Evolutionary conservation across 2,797 vertebrate genomes (phyloP).

Genomic region (Sparus aurata): DNA sequence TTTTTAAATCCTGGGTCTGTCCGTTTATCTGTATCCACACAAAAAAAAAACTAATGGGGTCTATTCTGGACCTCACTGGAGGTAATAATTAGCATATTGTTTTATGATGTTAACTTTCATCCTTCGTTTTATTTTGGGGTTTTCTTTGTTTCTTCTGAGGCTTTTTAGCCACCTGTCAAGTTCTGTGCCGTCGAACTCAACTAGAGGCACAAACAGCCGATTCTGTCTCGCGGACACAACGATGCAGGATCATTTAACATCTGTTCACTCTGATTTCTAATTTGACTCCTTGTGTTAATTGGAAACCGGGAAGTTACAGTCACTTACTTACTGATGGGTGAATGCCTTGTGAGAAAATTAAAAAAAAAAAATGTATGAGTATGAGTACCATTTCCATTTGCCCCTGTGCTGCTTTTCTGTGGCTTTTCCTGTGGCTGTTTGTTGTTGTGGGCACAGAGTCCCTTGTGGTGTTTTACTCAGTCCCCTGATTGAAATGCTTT

Average conservation of each 20-base stretch:
- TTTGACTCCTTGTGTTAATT: neutral
- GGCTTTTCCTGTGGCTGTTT: neutral
- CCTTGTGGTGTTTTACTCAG: slow-evolving; percentile 14
- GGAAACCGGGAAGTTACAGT: neutral
- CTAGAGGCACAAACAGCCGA: neutral
- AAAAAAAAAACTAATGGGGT: too few relatives aligned
- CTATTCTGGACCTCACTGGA: too few relatives aligned
- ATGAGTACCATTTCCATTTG: neutral
- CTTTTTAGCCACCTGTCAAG: neutral
- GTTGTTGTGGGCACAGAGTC: slow-evolving; percentile 2
- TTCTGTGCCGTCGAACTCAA: neutral
- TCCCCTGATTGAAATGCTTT: slow-evolving; percentile 38
- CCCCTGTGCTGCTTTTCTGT: neutral
- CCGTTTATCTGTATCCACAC: too few relatives aligned
- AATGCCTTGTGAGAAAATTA: neutral
- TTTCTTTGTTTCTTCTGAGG: neutral
- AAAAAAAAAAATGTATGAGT: neutral
- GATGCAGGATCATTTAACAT: neutral
- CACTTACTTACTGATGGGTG: neutral
- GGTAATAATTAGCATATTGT: neutral
- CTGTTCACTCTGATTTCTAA: neutral
- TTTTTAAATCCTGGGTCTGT: too few relatives aligned
- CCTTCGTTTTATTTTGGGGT: neutral
- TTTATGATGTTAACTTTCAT: neutral
- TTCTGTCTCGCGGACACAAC: neutral